Evolutionary conservation across 2,113 vertebrate species (phyloP).

Genomic region (Paracanthobrama guichenoti): DNA sequence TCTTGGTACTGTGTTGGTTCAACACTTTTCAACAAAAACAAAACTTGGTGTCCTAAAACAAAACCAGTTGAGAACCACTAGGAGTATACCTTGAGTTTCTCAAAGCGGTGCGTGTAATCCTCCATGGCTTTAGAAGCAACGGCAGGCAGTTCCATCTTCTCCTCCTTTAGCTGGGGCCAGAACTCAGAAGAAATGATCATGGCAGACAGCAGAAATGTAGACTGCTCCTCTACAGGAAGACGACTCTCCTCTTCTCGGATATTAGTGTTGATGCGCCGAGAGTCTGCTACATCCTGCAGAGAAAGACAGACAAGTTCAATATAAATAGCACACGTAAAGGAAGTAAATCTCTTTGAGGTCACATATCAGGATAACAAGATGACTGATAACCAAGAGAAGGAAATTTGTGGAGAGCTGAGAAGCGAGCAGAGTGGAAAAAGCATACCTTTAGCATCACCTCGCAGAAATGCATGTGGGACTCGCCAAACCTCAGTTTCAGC

Average conservation of each 20-base stretch:
- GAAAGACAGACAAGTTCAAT: not conserved
- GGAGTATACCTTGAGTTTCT: slow-evolving; percentile 92
- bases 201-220: slow-evolving; percentile 81
- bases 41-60: not conserved
- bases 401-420: not conserved
- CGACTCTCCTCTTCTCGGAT: slow-evolving; percentile 90
- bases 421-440: not conserved
- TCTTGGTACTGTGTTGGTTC: not conserved
- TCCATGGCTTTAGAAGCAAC: slow-evolving; percentile 86
- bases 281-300: slow-evolving; percentile 93
- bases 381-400: not conserved
- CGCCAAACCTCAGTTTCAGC: slow-evolving; percentile 94
- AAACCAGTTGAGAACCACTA: not conserved
- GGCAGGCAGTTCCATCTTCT: slow-evolving; percentile 93
- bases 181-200: slow-evolving; percentile 96
- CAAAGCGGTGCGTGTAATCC: slow-evolving; percentile 90
- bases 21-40: too few species aligned
- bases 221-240: slow-evolving; percentile 82
- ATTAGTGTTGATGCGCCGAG: slow-evolving; percentile 91
- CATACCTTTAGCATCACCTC: slow-evolving; percentile 94
- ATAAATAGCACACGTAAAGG: not conserved
- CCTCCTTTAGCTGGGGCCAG: slow-evolving; percentile 95
- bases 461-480: slow-evolving; percentile 97
- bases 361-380: not conserved
- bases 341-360: not conserved